Evolutionary conservation across 2,113 vertebrate genomes (phyloP), one percentile per base, ranked within the genome.

Genomic region (Arothron firmamentum): DNA sequence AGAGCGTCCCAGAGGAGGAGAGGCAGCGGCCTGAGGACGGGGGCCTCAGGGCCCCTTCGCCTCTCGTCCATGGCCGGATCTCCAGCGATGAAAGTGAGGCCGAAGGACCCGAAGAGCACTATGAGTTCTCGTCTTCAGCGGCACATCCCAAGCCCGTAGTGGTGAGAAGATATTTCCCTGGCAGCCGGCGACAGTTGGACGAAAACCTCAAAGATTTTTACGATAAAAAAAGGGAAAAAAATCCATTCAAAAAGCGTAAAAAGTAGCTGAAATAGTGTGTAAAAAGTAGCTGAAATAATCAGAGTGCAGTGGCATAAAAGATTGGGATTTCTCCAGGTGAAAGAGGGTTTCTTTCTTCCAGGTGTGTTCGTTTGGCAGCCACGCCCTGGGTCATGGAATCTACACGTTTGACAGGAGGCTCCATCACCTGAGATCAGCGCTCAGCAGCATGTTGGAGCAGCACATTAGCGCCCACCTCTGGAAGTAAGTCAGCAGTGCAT

Each of bases 31-130:
- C 67, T 6, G 89, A 90, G 16, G 92, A 94, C 42, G 86, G 85
- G 7, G 73, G 80, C 31, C 45, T 50, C 2, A 76, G 84, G 38
- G 62, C 91, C 10, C 74, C 75, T 1, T 93, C 93, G 0, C 93
- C 94, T 59, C 90, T 93, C 10, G 81, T 75, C 65, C 79, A 91
- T 18, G 88, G 87, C 54, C 87, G 86, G 8, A 81, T 91, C 49
- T 96, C 95, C 46, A 96, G 93, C 0, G 94, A 97, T 41, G 94
- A 95, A 65, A 96, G 94, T 12, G 95, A 96, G n/a, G 87, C 83
- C 0, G 94, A 95, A 55, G 89, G 74, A 25, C 67, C 73, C 1
- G 90, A 92, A 43, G 89, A 92, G 18, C 17, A 78, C 6, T 15
- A 78, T 1, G 91, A 92, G 56, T 93, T 91, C 69, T 81, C 91